Evolutionary conservation across 2,797 vertebrate genomes (phyloP).

Genomic region (Hippopotamyrus pictus): DNA sequence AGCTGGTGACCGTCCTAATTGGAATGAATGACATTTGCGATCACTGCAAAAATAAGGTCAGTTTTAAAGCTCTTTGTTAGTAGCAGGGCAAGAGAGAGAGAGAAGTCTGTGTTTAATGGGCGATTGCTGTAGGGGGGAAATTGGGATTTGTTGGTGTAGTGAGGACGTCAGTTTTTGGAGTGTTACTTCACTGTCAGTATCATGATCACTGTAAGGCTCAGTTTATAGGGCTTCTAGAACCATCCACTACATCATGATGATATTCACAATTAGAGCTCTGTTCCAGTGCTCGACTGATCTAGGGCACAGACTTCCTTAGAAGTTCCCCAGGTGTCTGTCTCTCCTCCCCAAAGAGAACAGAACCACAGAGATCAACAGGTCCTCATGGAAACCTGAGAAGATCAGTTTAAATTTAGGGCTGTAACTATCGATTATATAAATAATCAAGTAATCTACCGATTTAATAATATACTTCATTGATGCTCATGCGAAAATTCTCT

Average conservation of each 20-base stretch:
- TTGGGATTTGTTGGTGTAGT: neutral
- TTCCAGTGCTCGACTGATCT: neutral
- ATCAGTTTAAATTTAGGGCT: neutral
- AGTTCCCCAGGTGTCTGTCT: neutral
- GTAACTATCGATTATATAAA: neutral
- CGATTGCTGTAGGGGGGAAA: neutral
- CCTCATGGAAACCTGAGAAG: neutral
- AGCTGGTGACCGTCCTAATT: conserved; percentile 70
- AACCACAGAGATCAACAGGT: neutral
- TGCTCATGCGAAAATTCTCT: neutral
- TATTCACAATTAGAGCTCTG: neutral
- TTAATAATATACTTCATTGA: neutral
- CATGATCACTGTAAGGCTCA: neutral
- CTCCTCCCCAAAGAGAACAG: neutral
- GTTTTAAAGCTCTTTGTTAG: neutral
- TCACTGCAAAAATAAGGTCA: conserved; percentile 59
- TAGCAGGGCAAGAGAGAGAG: neutral
- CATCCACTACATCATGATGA: neutral
- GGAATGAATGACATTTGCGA: conserved; percentile 75
- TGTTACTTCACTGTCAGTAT: neutral
- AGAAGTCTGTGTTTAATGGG: neutral
- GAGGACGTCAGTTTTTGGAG: neutral
- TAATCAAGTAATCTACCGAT: neutral
- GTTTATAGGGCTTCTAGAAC: neutral
- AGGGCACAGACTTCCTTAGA: neutral